These are phyloP conservation scores for Delia radicum DNA, from an alignment of 1,140 invertebrate species.

Conservation along the genomic window DNA sequence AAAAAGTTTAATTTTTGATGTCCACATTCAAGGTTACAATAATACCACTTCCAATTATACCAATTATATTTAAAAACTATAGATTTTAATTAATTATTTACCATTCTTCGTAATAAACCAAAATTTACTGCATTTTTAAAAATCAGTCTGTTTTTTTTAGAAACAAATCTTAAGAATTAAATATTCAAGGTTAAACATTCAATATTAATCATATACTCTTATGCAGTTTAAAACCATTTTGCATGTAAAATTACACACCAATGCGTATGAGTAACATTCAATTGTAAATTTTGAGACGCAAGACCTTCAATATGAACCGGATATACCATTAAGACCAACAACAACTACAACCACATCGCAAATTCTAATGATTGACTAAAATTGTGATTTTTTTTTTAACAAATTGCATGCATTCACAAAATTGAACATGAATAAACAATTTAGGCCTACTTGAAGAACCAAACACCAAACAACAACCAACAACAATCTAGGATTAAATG, in stretches of 20 bases:
- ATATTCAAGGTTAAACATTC: not conserved
- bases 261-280: constrained; percentile 12
- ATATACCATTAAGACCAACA: constrained; percentile 19
- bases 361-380: no score
- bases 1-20: no score
- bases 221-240: not conserved
- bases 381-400: not conserved
- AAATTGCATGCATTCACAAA: constrained; percentile 1
- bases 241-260: not conserved
- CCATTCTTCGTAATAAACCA: no score
- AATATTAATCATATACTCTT: not conserved
- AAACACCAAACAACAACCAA: no score
- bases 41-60: no score
- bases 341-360: not conserved
- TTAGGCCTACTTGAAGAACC: constrained; percentile 8
- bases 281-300: not conserved
- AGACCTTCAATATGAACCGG: constrained; percentile 19
- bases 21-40: no score
- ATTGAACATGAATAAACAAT: not conserved
- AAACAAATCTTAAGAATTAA: not conserved
- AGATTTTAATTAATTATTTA: no score
- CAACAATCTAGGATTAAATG: not conserved
- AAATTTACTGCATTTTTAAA: no score
- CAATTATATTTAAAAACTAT: no score
- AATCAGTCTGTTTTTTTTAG: not conserved